Evolutionary conservation across 2,797 vertebrate genomes (phyloP).

Genomic region (Danio albolineatus): DNA sequence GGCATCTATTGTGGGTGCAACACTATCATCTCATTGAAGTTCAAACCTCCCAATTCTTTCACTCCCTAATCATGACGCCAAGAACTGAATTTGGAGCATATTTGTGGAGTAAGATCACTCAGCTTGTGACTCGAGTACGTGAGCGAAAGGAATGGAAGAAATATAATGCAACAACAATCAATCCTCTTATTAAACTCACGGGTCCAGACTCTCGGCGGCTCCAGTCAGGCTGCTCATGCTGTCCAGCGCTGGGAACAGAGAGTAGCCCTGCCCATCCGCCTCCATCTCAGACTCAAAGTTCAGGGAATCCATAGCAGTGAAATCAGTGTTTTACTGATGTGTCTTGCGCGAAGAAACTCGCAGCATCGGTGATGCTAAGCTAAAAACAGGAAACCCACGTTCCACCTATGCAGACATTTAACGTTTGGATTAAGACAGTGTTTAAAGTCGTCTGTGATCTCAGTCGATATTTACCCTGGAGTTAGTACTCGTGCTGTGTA

Average conservation of each 20-base stretch:
- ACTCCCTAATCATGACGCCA: not conserved
- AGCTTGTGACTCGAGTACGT: not conserved
- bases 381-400: constrained; percentile 8
- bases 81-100: no score
- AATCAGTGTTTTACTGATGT: not conserved
- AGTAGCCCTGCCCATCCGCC: constrained; percentile 82
- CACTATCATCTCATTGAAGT: not conserved
- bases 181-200: constrained; percentile 64
- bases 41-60: not conserved
- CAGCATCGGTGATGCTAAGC: not conserved
- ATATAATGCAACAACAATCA: no score
- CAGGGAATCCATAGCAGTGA: constrained; percentile 77
- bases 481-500: not conserved
- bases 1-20: no score
- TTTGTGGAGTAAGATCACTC: not conserved
- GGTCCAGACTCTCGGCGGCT: constrained; percentile 77
- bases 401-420: not conserved
- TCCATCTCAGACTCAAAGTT: constrained; percentile 86
- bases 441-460: not conserved
- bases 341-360: not conserved
- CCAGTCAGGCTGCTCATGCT: constrained; percentile 79
- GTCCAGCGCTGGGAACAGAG: constrained; percentile 83
- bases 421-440: not conserved
- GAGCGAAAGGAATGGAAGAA: not conserved
- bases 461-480: not conserved